Percentiles rank a stretch among this genome's conserved stretches.
These are phyloP conservation scores for Dusona sp. DNA, from an alignment of 2,888 invertebrate species.

Conservation along the genomic window DNA sequence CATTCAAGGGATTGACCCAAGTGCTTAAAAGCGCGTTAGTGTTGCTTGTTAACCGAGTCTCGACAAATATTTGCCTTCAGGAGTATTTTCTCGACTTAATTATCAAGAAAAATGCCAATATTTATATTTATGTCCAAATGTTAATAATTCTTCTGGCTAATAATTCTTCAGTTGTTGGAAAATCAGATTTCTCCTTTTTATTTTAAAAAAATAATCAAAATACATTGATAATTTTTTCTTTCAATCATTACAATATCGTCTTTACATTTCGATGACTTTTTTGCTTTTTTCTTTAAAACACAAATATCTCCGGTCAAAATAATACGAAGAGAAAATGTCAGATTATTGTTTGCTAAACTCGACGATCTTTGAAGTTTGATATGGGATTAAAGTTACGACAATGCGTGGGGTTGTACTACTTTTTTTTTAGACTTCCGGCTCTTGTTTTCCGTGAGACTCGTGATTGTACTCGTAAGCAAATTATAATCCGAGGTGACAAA, in stretches of 20 bases:
- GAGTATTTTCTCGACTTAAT: conserved; percentile 16
- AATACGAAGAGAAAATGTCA: no score
- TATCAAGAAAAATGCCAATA: neutral
- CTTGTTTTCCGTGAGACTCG: neutral
- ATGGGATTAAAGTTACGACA: no score
- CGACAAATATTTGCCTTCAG: conserved; percentile 35
- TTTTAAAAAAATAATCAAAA: no score
- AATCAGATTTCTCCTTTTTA: no score
- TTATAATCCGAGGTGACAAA: neutral
- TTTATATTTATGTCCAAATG: neutral
- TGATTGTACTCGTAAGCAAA: neutral
- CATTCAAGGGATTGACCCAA: conserved; percentile 40
- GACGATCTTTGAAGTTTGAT: no score
- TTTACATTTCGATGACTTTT: no score
- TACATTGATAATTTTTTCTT: no score
- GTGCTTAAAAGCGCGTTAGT: neutral
- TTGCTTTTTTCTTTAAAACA: no score
- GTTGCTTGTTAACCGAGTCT: conserved; percentile 60
- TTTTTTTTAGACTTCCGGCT: neutral
- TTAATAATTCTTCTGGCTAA: neutral
- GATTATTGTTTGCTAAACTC: no score
- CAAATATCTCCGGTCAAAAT: no score
- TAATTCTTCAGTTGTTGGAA: neutral
- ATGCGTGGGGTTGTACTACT: no score
- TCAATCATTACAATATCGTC: no score